These are phyloP conservation scores for Salminus brasiliensis DNA, from an alignment of 2,113 vertebrate genomes.

Conservation along the genomic window DNA sequence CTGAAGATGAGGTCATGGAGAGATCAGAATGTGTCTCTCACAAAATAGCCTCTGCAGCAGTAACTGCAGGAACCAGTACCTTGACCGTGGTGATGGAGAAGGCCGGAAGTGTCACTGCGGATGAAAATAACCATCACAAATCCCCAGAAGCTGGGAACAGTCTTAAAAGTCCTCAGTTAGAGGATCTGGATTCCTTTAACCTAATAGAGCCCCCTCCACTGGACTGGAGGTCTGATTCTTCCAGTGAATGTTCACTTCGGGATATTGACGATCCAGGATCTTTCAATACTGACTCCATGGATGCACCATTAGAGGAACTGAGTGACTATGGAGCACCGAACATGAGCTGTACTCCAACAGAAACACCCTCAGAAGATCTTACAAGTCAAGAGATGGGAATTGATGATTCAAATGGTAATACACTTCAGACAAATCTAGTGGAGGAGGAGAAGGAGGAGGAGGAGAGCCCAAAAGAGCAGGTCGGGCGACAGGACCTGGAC, in stretches of 20 bases:
- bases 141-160: not conserved
- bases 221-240: conserved; percentile 80
- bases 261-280: conserved; percentile 63
- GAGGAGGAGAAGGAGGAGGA: conserved; percentile 1
- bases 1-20: conserved; percentile 5
- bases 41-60: not conserved
- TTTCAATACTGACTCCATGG: conserved; percentile 46
- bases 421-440: conserved; percentile 12
- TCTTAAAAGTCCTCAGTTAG: conserved; percentile 40
- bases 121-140: not conserved
- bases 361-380: conserved; percentile 25
- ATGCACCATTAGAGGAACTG: conserved; percentile 39
- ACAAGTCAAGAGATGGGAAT: not conserved
- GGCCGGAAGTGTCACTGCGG: not conserved
- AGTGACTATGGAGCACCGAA: conserved; percentile 26
- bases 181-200: conserved; percentile 70
- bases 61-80: not conserved
- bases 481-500: conserved; percentile 63
- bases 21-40: not conserved
- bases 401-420: not conserved
- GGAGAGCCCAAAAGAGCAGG: conserved; percentile 15
- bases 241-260: conserved; percentile 66
- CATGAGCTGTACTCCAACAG: conserved; percentile 14
- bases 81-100: not conserved
- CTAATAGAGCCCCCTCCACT: conserved; percentile 75